Base-by-base conservation (phyloP, 92 coral and sea anemone species). In the Phenganax subtilis region DNA sequence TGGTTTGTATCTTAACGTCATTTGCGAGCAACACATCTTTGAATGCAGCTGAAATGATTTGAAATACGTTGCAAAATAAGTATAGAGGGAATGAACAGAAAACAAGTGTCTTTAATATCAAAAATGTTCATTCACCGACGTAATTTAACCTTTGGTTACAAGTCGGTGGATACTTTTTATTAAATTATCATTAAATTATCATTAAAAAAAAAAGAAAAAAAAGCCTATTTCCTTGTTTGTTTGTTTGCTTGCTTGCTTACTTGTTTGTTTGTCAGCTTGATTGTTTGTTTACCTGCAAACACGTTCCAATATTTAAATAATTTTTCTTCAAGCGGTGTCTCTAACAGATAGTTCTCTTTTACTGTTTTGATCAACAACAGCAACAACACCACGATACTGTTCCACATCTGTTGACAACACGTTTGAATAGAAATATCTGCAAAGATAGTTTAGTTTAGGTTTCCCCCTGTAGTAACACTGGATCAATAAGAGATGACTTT, bases 1-100 rank as follows among this genome's bases (percentile, higher is more conserved):
- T 80, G 58, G 51, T 78, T 12, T 87, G 86, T 44, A 88, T 89
- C 28, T 73, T 31, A 69, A 82, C 28, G 6, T 87, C 86, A 73
- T 82, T 79, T 28, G 82, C 67, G 28, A 17, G 47, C 72, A 89
- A 16, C 28, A 85, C 87, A 75, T 57, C 69, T 80, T 64, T 82
- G 72, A 87, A 89, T 27, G 78, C 80, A 12, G 52, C 91, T 84
- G 64, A 54, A 66, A 74, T 66, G 66, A 37, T 37, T 37, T 68
- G 88, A 9, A 29, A 73, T 31, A 72, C n/a, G n/a, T 28, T 27
- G 67, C 12, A 54, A 37, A 52, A 55, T n/a, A 7, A 10, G 30
- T 7, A 3, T 20, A 20, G 73, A 68, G 10, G 70, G 8, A 20
- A 64, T 20, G 8, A 64, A 61, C 8, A 14, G 28, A 17, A 17